Conservation (phyloP, 2,888 invertebrate species). For the Drosophila setosimentum region DNA sequence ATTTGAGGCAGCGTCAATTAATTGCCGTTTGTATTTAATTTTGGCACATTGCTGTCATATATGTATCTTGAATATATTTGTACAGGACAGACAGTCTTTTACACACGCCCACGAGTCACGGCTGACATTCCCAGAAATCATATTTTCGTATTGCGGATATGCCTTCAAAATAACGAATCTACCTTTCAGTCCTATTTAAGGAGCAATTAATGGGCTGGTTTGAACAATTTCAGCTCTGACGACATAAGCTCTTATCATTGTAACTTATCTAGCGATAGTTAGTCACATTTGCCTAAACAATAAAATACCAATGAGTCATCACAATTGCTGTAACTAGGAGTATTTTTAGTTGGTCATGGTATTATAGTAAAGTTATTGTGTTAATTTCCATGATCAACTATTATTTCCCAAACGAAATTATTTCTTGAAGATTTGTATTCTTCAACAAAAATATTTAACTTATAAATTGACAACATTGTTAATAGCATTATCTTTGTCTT, state of each 20-base stretch:
- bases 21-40: constrained; percentile 55
- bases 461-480: background rate
- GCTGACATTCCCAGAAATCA: constrained; percentile 56
- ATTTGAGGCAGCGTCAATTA: constrained; percentile 72
- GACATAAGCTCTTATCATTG: constrained; percentile 40
- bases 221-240: constrained; percentile 10
- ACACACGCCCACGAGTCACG: constrained; percentile 65
- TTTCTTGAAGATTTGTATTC: background rate
- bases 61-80: constrained; percentile 7
- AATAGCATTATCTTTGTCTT: background rate
- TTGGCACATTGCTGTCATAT: constrained; percentile 57
- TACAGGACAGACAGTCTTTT: constrained; percentile 25
- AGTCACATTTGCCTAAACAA: background rate
- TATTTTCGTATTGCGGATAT: constrained; percentile 21
- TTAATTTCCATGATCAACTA: background rate
- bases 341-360: constrained; percentile 46
- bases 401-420: background rate
- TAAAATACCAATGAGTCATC: constrained; percentile 52
- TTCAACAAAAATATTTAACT: too few relatives aligned
- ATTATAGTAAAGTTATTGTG: background rate
- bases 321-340: constrained; percentile 48
- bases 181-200: constrained; percentile 54
- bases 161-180: constrained; percentile 33
- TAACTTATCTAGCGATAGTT: constrained; percentile 40
- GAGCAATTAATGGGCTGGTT: constrained; percentile 31